phyloP scores from a whole-genome alignment of 2,113 vertebrate genomes.

The Amia ocellicauda region DNA sequence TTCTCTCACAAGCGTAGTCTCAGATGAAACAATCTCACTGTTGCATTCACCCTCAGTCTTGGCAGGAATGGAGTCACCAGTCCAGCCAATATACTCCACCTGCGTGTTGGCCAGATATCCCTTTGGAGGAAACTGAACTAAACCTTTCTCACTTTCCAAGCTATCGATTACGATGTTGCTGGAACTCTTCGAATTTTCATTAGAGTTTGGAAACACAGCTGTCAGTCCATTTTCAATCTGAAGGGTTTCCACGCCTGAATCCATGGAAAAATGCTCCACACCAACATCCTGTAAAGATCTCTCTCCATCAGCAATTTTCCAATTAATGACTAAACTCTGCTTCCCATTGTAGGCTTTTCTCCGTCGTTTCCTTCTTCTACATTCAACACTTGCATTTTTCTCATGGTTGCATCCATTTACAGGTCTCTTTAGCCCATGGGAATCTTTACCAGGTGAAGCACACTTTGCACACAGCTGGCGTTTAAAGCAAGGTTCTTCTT shows the following conservation, averaged over 20 bases:
- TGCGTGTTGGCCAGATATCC: conserved; percentile 16
- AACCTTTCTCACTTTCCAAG: conserved; percentile 22
- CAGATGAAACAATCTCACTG: conserved; percentile 14
- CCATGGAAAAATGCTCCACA: not conserved
- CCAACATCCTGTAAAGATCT: not conserved
- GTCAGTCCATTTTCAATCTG: conserved; percentile 8
- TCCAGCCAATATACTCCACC: conserved; percentile 14
- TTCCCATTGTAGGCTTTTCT: conserved; percentile 44
- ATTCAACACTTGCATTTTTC: too few relatives aligned
- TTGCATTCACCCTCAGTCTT: conserved; percentile 19
- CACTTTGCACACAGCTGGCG: conserved; percentile 46
- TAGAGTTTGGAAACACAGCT: not conserved
- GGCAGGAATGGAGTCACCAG: conserved; percentile 4
- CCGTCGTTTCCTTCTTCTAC: conserved; percentile 53
- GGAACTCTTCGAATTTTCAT: conserved; percentile 18
- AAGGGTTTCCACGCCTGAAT: conserved; percentile 18
- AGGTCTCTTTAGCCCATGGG: conserved; percentile 23
- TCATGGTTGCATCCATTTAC: too few relatives aligned
- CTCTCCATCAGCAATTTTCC: not conserved
- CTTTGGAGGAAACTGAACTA: conserved; percentile 23
- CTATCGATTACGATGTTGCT: conserved; percentile 25
- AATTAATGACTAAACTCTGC: not conserved
- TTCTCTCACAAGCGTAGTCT: conserved; percentile 3
- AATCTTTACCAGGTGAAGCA: conserved; percentile 56
- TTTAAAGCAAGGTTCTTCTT: conserved; percentile 49